phyloP scores from a whole-genome alignment of 1,140 invertebrate genomes.

The Drosophila paulistorum region DNA sequence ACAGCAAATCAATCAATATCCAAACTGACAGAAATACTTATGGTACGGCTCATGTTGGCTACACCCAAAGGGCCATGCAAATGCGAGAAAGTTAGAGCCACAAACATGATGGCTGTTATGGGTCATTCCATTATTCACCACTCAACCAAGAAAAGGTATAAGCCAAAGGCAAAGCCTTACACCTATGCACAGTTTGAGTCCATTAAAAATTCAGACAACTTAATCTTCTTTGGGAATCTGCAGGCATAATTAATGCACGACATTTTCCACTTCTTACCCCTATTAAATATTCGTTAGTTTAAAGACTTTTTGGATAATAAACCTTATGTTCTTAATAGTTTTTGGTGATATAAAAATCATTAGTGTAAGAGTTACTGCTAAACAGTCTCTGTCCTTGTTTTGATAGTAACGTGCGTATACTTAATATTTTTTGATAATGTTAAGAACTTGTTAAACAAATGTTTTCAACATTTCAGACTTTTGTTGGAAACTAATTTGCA shows the following conservation, averaged over 20 bases:
- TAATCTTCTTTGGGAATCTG: constrained; percentile 1
- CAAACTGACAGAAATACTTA: constrained; percentile 9
- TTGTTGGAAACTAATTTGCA: background rate
- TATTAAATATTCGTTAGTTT: too few relatives aligned
- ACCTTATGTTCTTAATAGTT: too few relatives aligned
- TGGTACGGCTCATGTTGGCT: background rate
- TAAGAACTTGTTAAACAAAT: background rate
- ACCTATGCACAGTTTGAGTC: background rate
- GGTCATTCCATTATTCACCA: background rate
- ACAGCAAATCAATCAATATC: constrained; percentile 6
- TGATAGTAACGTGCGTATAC: background rate
- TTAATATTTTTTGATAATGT: background rate
- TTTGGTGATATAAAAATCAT: too few relatives aligned
- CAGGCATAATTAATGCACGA: background rate
- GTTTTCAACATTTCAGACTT: background rate
- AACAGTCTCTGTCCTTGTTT: too few relatives aligned
- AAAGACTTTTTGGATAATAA: too few relatives aligned
- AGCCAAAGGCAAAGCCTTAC: background rate
- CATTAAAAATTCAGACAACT: background rate
- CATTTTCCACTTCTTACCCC: background rate
- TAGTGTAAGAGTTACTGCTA: too few relatives aligned
- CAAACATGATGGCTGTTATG: background rate
- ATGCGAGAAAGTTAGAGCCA: background rate
- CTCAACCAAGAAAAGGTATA: background rate
- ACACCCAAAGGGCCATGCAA: background rate